These are phyloP conservation scores for Oscheius myriophilus DNA, from an alignment of 2,888 invertebrate species.

Conservation along the genomic window DNA sequence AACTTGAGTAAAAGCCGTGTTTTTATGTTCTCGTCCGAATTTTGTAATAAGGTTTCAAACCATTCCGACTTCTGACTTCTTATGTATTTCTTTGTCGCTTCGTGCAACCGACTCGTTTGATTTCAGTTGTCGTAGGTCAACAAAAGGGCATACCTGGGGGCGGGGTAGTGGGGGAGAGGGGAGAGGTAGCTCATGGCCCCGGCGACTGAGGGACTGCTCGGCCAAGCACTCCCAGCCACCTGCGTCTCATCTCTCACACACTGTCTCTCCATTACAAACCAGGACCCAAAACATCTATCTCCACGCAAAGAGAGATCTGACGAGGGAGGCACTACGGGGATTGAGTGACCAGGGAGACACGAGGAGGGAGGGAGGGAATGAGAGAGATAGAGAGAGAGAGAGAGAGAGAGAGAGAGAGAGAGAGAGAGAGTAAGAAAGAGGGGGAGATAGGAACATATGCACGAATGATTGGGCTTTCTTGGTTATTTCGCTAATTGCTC, in stretches of 20 bases:
- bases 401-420: slow-evolving; percentile 5
- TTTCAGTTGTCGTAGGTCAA: not conserved
- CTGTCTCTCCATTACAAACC: slow-evolving; percentile 27
- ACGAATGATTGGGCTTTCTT: no score
- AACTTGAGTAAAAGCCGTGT: no score
- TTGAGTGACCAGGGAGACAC: not conserved
- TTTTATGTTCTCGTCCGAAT: no score
- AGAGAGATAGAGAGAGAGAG: no score
- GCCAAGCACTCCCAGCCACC: slow-evolving; percentile 1
- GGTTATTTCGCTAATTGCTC: no score
- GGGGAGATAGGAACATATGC: not conserved
- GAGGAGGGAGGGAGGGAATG: no score
- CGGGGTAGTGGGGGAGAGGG: slow-evolving; percentile 64
- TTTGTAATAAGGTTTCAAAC: no score
- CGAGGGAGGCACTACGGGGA: not conserved
- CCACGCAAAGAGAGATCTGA: not conserved
- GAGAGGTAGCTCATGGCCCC: slow-evolving; percentile 60
- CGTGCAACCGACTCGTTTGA: no score
- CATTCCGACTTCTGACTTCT: no score
- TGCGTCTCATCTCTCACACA: slow-evolving; percentile 16
- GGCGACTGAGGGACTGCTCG: slow-evolving; percentile 21
- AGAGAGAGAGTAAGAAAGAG: not conserved
- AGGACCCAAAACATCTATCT: slow-evolving; percentile 1
- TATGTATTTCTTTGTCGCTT: no score
- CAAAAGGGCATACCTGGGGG: slow-evolving; percentile 43